Evolutionary conservation across 2,113 vertebrate species (phyloP), one percentile per base, ranked within the genome.

Genomic region (Psittacara wagleri): DNA sequence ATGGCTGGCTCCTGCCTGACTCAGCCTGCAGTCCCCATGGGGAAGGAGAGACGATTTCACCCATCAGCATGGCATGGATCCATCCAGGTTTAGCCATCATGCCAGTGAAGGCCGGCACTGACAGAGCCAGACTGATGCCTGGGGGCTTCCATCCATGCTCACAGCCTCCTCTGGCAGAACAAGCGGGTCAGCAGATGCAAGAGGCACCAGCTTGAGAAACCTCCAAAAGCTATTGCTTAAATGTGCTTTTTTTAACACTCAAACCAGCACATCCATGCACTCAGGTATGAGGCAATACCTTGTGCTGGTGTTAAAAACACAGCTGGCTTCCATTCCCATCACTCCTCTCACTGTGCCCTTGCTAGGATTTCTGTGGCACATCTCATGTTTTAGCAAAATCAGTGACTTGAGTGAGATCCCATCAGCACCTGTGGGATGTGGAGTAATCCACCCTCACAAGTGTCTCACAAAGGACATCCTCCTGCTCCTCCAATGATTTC

Each of bases 271-370:
- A 15, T 16, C 46, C n/a, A 7, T 2, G 2, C 31, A 2, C 29
- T 41, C 35, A 6, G 31, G 7, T 23, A 37, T 3, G 46, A 33
- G 55, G 22, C 28, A 75, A 2, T 8, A 11, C 35, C 37, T 67
- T 25, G 19, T 48, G 31, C 51, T 37, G 46, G 20, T 17, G 25
- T 19, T 80, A 41, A 68, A 57, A 39, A 11, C 0, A 0, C n/a
- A 35, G 69, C 69, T 67, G 2, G 0, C 6, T 59, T 23, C 70
- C 35, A 23, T 8, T 33, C 39, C 74, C 48, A 7, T 19, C 11
- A 0, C 33, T 59, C 48, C 39, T 43, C 70, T 46, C 25, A 1
- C 19, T 1, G 3, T 6, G 25, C 33, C 49, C 24, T 23, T 52
- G 48, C 39, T 8, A 8, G 83, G 72, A 62, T 43, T 54, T 66